A percentile compares a stretch with the other conserved stretches of the same genome.
These are phyloP conservation scores for Thymelicus lineola DNA, from an alignment of 2,888 invertebrate genomes.

Conservation along the genomic window DNA sequence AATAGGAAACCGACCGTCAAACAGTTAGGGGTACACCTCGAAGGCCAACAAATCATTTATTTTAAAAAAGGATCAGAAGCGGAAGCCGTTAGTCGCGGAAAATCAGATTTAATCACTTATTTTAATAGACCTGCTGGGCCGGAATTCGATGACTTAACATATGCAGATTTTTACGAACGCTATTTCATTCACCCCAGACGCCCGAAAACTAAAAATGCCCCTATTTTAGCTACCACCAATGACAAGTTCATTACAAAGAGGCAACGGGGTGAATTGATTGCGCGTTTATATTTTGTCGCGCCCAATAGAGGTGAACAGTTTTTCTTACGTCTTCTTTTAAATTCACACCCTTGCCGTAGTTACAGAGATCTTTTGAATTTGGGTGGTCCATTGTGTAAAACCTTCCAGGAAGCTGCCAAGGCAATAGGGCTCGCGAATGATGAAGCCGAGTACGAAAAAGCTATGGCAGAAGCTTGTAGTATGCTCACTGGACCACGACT, in stretches of 20 bases:
- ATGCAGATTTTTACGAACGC: constrained; percentile 28
- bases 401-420: too few relatives aligned
- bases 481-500: too few relatives aligned
- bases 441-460: neutral
- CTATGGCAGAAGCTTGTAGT: neutral
- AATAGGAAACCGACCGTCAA: constrained; percentile 18
- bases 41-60: constrained; percentile 1
- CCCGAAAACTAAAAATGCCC: neutral
- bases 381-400: neutral
- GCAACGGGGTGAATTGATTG: neutral
- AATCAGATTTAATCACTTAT: constrained; percentile 7
- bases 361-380: neutral
- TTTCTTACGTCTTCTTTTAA: too few relatives aligned
- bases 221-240: too few relatives aligned
- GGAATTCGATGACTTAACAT: constrained; percentile 34
- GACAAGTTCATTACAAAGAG: neutral
- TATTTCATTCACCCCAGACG: neutral
- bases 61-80: neutral
- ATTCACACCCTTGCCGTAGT: neutral
- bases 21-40: constrained; percentile 13
- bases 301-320: neutral
- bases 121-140: constrained; percentile 27
- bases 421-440: too few relatives aligned
- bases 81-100: neutral
- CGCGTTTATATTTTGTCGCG: neutral